Evolutionary conservation across 2,797 vertebrate species (phyloP), one percentile per base, ranked within the genome.

Genomic region (Euthynnus affinis): DNA sequence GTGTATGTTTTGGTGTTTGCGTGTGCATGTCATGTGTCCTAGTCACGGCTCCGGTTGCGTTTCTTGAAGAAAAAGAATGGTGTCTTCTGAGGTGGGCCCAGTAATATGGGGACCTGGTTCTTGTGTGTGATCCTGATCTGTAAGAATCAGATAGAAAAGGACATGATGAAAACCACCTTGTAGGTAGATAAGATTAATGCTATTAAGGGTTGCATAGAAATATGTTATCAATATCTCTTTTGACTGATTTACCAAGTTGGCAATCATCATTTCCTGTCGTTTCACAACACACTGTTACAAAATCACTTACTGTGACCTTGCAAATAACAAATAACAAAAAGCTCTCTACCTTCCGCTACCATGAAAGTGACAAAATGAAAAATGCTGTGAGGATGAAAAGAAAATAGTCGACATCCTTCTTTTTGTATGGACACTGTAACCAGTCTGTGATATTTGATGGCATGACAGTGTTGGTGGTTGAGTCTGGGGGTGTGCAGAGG

Each of bases 41-140:
- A 98, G 89, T 98, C 97, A 79, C 94, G 94, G 90, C 96, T 96
- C 92, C 93, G 87, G 94, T 96, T 97, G 86, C 95, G 95, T 80
- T 95, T 97, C 91, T 96, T 97, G 94, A 98, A 94, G 64, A 98
- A 97, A 80, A 98, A 97, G 95, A 98, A 98, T 1, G 96, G 96
- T 18, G 95, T 97, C 94, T 98, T 99, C 95, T 97, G 97, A 0
- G 97, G 96, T 0, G 96, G 97, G 0, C 97, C 97, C 91, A 98
- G 91, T 74, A 98, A 87, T 91, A 99, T 96, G 1, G 98, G 98
- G 25, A 97, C 97, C 95, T 99, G 97, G 94, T 98, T 99, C 95
- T 97, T 98, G 91, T 98, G 97, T 5, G 96, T 98, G 87, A 99
- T 98, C 93, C 93, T 95, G 87, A 98, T 91, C 98, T 99, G 89